Evolutionary conservation across 2,888 invertebrate species (phyloP), one percentile per base, ranked within the genome.

Genomic region (Choreutis nemorana): DNA sequence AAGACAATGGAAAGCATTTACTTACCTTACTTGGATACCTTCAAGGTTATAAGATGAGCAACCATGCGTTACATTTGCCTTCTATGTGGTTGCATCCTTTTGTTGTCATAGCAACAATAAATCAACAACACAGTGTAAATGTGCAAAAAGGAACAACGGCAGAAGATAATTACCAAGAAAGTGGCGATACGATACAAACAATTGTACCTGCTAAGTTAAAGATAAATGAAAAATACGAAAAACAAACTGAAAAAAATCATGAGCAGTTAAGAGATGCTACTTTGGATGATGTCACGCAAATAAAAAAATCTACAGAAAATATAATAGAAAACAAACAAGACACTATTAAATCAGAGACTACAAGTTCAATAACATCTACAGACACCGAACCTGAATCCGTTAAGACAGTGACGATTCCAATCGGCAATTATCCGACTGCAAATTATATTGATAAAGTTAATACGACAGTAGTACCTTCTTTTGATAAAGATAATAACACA

Each of bases 101-200:
- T 8, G 39, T 60, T 26, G 36, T 62, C 15, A 6, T 61, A 5
- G 56, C 59, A 10, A 34, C 50, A 14, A 25, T 50, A n/a, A 50
- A 48, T 26, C 52, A 55, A 31, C 48, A 48, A 24, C 55, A 57
- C 39, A 50, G 37, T 37, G 44, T 53, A 7, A 55, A 40, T 26
- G 37, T 54, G 28, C 43, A 50, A 26, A 42, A 48, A 27, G 37
- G 39, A 10, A 26, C 12, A 3, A 35, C 37, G 6, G 44, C 44
- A 22, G 44, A 48, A 36, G n/a, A n/a, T n/a, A 52, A 33, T 30
- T 44, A 43, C 32, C 43, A 48, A 33, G 48, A 48, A 42, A 45
- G 35, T 28, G 40, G 34, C 16, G 42, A 36, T 12, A 41, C 30
- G 14, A 23, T 41, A 16, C 45, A 52, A 35, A 34, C 33, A 11